Conservation (phyloP, 2,888 invertebrate genomes). For the Tachina grossa region DNA sequence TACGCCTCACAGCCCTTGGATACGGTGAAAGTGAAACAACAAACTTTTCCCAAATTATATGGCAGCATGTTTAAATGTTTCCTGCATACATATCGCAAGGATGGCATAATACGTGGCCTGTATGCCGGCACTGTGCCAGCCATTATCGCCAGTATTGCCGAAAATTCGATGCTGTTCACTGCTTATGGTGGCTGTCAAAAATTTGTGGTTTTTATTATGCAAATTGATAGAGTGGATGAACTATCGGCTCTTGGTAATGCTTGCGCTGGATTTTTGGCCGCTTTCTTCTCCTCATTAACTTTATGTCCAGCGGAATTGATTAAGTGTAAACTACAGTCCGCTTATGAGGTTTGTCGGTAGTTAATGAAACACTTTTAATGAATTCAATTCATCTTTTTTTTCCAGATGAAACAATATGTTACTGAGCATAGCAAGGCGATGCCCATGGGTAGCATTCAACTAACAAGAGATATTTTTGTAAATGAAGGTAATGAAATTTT, state of each 20-base stretch:
- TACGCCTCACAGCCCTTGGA: constrained; percentile 99
- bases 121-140: constrained; percentile 98
- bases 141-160: constrained; percentile 96
- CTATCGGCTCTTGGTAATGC: constrained; percentile 91
- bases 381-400: background rate
- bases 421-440: constrained; percentile 10
- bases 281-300: constrained; percentile 97
- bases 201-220: constrained; percentile 85
- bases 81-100: constrained; percentile 90
- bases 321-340: constrained; percentile 97
- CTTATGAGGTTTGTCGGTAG: constrained; percentile 87
- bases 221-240: constrained; percentile 85
- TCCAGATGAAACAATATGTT: constrained; percentile 51
- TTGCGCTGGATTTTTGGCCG: constrained; percentile 95
- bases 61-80: constrained; percentile 94
- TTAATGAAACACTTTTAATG: background rate
- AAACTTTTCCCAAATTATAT: constrained; percentile 96
- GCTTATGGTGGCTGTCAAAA: constrained; percentile 98
- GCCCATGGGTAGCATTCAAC: constrained; percentile 14
- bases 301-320: constrained; percentile 98
- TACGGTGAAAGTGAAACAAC: constrained; percentile 99
- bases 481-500: constrained; percentile 31
- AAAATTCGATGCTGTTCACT: constrained; percentile 98
- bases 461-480: constrained; percentile 39
- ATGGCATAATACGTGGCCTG: constrained; percentile 92